Evolutionary conservation across 1,140 invertebrate species (phyloP), one percentile per base, ranked within the genome.

Genomic region (Drosophila mayri): DNA sequence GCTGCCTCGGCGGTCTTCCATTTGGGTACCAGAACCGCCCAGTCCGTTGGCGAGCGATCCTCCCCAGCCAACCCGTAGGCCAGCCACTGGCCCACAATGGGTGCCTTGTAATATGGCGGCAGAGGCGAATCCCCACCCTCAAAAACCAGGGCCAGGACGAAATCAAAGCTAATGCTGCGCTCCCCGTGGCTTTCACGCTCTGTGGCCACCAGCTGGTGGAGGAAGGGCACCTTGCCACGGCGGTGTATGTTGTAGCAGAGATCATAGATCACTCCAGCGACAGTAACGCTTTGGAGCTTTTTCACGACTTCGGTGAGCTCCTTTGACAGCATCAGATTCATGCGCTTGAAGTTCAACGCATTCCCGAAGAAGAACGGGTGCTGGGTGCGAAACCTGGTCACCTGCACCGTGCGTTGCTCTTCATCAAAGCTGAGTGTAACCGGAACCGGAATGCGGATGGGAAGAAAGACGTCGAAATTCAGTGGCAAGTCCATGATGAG

Each of bases 301-400:
- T 10, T 11, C 1, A 87, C 14, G 1, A 63, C 65, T 0, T 10
- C n/a, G 10, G 30, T 0, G 12, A 86, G 54, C 10, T 86, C 82
- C 0, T 22, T n/a, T 9, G 79, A 11, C 7, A 86, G 49, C 9
- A 59, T n/a, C 1, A 76, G 5, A 14, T 86, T 86, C 37, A 86
- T 65, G 43, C 30, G 47, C 22, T 76, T 72, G n/a, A 60, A 12
- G 40, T 76, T 86, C 11, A 79, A 2, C 3, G 25, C 37, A 20
- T 87, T 76, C 10, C 62, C 79, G 1, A 66, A 87, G 55, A 80
- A 80, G 30, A 87, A 83, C 0, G 70, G 76, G 41, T 83, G 70
- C 10, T 6, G 7, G 2, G 16, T 41, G 44, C 63, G 60, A 10
- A 7, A 0, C 0, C 49, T 44, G 25, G 14, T 46, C 0, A 87